Percentiles rank a stretch among this genome's conserved stretches.
Evolutionary conservation across 2,797 vertebrate species (phyloP).

Genomic region (Parauchenoglanis ngamensis): DNA sequence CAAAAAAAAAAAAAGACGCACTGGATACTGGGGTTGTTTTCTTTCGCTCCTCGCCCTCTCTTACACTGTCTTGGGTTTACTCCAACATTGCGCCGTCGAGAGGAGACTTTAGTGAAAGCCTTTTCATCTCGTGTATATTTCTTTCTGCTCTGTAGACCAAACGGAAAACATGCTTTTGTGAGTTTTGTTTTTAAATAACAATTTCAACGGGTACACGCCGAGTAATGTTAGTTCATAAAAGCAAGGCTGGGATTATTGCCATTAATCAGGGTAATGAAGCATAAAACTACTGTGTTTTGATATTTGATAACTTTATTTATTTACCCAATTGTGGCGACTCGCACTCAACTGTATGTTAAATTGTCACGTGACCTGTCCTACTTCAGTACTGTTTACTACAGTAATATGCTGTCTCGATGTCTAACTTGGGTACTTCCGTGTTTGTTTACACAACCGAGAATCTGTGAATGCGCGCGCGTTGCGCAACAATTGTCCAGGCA

Average conservation of each 20-base stretch:
- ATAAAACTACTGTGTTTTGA: background rate
- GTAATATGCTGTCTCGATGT: background rate
- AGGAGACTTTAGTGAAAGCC: conserved; percentile 34
- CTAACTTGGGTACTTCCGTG: background rate
- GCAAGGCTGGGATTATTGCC: background rate
- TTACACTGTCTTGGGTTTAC: conserved; percentile 46
- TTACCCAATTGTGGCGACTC: background rate
- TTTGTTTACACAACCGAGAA: background rate
- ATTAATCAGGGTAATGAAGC: background rate
- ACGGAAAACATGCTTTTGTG: background rate
- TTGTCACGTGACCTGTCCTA: background rate
- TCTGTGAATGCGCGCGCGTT: background rate
- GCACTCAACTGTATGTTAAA: background rate
- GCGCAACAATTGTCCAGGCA: conserved; percentile 16
- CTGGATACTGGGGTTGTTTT: conserved; percentile 59
- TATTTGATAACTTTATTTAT: background rate
- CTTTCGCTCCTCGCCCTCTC: conserved; percentile 37
- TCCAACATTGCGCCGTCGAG: conserved; percentile 45
- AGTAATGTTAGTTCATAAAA: background rate
- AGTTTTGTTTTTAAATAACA: background rate
- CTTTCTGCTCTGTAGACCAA: background rate
- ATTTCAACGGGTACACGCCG: too few species aligned
- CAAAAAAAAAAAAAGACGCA: conserved; percentile 62
- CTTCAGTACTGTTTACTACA: background rate
- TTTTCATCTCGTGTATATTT: background rate